Conservation (phyloP, 2,888 invertebrate species). For the Epistrophe eligans region DNA sequence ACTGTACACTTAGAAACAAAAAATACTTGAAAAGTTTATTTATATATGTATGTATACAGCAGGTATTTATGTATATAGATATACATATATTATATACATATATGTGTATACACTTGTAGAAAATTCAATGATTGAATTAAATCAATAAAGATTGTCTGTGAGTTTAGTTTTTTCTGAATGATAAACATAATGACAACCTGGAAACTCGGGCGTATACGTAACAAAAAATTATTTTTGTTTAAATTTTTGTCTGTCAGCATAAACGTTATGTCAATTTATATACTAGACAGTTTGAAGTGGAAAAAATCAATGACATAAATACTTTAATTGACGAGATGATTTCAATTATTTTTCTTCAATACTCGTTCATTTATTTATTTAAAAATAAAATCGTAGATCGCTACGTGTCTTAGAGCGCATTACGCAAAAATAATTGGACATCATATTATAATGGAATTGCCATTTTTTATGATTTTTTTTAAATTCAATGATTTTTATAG, state of each 20-base stretch:
- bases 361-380: no score
- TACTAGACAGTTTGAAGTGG: background rate
- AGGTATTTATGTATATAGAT: no score
- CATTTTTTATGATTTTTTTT: no score
- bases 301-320: background rate
- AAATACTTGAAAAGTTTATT: conserved; percentile 12
- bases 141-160: conserved; percentile 26
- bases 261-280: conserved; percentile 16
- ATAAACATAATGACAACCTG: conserved; percentile 5
- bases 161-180: conserved; percentile 8
- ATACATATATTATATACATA: background rate
- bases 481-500: no score
- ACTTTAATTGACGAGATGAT: background rate
- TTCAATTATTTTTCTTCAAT: no score
- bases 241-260: background rate
- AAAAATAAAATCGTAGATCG: no score
- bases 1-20: conserved; percentile 17
- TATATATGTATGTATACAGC: background rate
- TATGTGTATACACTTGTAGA: background rate
- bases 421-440: no score
- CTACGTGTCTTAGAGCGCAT: no score
- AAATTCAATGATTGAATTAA: conserved; percentile 17
- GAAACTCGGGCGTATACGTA: conserved; percentile 61
- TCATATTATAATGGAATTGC: no score
- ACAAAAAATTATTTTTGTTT: conserved; percentile 10